Evolutionary conservation across 2,888 invertebrate species (phyloP).

Genomic region (Catocala sponsa): DNA sequence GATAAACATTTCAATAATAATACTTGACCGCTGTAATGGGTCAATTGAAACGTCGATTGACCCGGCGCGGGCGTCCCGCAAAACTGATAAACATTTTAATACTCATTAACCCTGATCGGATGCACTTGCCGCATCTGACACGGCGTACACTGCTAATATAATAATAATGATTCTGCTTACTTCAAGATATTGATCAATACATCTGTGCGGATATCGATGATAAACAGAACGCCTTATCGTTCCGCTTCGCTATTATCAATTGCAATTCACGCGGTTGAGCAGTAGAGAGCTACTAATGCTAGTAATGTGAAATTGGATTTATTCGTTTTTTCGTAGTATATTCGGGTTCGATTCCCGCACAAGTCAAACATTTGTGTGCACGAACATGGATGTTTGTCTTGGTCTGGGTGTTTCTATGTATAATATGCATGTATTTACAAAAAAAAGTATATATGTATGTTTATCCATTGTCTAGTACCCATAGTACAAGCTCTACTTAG

Average conservation of each 20-base stretch:
- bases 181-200: conserved; percentile 2
- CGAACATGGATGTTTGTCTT: too few relatives aligned
- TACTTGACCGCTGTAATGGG: conserved; percentile 8
- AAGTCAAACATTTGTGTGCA: too few relatives aligned
- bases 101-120: conserved; percentile 7
- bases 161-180: not conserved
- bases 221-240: not conserved
- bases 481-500: too few relatives aligned
- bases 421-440: too few relatives aligned
- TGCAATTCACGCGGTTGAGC: not conserved
- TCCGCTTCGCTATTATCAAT: not conserved
- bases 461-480: too few relatives aligned
- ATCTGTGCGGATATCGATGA: conserved; percentile 1
- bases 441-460: too few relatives aligned
- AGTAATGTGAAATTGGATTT: too few relatives aligned
- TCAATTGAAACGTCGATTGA: conserved; percentile 9
- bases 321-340: too few relatives aligned
- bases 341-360: too few relatives aligned
- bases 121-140: not conserved
- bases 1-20: conserved; percentile 14
- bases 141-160: not conserved
- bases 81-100: conserved; percentile 16
- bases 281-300: not conserved
- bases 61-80: conserved; percentile 6
- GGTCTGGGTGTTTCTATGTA: too few relatives aligned